Evolutionary conservation across 2,113 vertebrate species (phyloP).

Genomic region (Pterocles gutturalis): DNA sequence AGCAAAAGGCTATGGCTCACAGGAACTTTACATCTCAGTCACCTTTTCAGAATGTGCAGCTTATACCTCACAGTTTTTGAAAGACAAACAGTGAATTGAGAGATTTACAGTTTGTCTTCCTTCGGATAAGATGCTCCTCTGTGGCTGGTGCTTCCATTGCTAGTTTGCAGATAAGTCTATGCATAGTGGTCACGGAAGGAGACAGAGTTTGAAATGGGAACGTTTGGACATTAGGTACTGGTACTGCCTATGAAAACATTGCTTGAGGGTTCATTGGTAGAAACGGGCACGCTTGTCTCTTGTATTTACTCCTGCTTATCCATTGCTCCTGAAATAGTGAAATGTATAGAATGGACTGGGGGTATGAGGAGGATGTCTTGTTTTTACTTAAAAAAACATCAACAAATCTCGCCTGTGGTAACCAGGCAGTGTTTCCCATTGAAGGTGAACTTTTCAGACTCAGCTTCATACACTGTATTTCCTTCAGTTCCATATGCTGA

Average conservation of each 20-base stretch:
- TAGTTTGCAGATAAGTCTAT: neutral
- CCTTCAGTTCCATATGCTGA: neutral
- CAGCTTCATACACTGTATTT: neutral
- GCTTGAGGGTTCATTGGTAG: neutral
- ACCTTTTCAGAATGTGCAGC: neutral
- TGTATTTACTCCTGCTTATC: neutral
- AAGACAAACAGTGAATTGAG: neutral
- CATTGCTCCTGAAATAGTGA: neutral
- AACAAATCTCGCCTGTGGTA: neutral
- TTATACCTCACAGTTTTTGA: neutral
- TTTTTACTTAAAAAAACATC: neutral
- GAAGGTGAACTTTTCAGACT: neutral
- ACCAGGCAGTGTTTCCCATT: neutral
- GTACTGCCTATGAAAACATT: neutral
- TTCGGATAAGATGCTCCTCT: neutral
- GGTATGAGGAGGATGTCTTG: neutral
- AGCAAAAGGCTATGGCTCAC: neutral
- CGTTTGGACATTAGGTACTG: neutral
- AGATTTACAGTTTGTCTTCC: neutral
- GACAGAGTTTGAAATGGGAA: neutral
- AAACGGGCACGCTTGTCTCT: neutral
- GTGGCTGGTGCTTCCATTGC: neutral
- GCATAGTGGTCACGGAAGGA: neutral
- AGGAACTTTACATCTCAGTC: neutral
- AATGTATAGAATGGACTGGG: neutral